A percentile compares a stretch with the other conserved stretches of the same genome.
Evolutionary conservation across 2,113 vertebrate genomes (phyloP).

Genomic region (Thermophis baileyi): DNA sequence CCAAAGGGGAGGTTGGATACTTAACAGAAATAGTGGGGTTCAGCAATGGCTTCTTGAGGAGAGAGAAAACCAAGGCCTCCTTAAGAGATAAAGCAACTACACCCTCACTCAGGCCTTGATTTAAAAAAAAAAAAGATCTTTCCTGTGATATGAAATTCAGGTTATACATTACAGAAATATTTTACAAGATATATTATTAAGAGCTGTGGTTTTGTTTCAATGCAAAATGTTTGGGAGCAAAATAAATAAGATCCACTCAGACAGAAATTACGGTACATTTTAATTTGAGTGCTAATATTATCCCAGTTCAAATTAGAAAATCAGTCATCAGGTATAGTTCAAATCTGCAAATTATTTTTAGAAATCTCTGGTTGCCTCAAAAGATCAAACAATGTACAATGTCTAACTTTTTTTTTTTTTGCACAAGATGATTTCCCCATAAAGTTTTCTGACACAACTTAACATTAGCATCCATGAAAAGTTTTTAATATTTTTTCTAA

Average conservation of each 20-base stretch:
- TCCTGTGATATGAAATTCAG: background rate
- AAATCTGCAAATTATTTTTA: background rate
- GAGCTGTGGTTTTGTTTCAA: background rate
- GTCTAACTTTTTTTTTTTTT: background rate
- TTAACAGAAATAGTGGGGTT: too few species aligned
- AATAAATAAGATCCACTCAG: background rate
- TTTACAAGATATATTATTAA: background rate
- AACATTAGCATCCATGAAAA: background rate
- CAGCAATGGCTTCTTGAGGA: too few species aligned
- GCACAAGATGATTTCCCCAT: background rate
- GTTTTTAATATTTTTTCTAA: conserved; percentile 28
- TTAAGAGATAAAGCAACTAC: too few species aligned
- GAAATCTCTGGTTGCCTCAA: background rate
- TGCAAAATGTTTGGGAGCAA: background rate
- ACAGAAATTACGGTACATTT: background rate
- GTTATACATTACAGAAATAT: background rate
- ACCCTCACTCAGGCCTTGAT: background rate
- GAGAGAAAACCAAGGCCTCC: too few species aligned
- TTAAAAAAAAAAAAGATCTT: background rate
- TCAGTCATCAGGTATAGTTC: background rate
- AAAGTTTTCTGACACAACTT: background rate
- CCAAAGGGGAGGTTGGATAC: too few species aligned
- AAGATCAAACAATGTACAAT: background rate
- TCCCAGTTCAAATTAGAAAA: background rate
- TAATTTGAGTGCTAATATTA: background rate